A percentile compares a stretch with the other conserved stretches of the same genome.
phyloP scores from a whole-genome alignment of 2,113 vertebrate species.

The Rissa tridactyla region DNA sequence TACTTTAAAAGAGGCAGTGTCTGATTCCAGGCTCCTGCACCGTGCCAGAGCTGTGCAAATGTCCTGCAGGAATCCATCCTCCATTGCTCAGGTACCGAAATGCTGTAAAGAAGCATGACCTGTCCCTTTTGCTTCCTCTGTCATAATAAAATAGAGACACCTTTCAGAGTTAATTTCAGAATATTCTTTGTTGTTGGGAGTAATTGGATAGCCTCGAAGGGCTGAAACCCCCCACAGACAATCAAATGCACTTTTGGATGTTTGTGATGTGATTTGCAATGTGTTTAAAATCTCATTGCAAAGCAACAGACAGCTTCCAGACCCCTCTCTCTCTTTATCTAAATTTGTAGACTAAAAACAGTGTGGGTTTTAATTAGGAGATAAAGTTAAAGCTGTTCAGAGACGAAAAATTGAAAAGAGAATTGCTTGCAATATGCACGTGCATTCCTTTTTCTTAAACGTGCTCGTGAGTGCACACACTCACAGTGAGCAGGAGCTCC shows the following conservation, averaged over 20 bases:
- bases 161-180: background rate
- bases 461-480: accelerated
- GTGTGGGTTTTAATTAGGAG: constrained; percentile 12
- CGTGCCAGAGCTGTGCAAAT: accelerated
- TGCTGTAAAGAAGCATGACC: background rate
- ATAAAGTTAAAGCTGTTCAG: background rate
- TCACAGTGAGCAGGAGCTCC: background rate
- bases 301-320: background rate
- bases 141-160: background rate
- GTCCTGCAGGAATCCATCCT: background rate
- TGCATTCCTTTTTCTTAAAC: background rate
- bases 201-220: background rate
- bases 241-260: background rate
- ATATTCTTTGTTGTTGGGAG: background rate
- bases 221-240: background rate
- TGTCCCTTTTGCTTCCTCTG: background rate
- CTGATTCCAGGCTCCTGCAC: background rate
- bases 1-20: background rate
- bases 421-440: background rate
- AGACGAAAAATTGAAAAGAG: background rate
- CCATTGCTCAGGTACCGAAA: background rate
- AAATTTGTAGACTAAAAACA: background rate
- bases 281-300: background rate
- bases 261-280: background rate
- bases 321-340: background rate